phyloP scores from a whole-genome alignment of 2,797 vertebrate genomes.

The Pygocentrus nattereri region DNA sequence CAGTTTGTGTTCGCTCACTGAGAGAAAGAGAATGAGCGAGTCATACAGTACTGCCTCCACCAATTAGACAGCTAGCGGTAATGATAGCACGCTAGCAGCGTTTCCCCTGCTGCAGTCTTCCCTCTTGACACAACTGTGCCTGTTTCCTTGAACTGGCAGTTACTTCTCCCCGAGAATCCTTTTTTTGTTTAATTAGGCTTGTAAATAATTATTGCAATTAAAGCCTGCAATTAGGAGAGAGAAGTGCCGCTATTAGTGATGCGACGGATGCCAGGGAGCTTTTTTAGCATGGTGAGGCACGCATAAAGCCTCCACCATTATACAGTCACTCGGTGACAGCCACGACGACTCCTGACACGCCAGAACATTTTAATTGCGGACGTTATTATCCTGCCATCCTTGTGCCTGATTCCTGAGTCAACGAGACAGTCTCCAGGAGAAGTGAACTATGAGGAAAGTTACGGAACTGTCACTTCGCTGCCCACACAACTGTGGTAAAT shows the following conservation, averaged over 20 bases:
- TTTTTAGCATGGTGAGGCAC: conserved; percentile 72
- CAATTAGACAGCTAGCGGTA: conserved; percentile 59
- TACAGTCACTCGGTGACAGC: conserved; percentile 59
- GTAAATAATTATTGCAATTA: conserved; percentile 90
- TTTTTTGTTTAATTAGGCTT: conserved; percentile 84
- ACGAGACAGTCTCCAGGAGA: conserved; percentile 41
- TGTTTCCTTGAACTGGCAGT: conserved; percentile 74
- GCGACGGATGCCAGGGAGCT: conserved; percentile 79
- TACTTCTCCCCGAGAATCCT: conserved; percentile 73
- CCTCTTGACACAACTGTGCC: conserved; percentile 73
- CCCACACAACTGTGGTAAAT: conserved; percentile 34
- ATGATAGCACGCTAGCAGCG: conserved; percentile 57
- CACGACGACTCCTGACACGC: conserved; percentile 62
- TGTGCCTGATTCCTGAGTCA: conserved; percentile 47
- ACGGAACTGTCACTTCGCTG: conserved; percentile 29
- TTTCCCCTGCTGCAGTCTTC: conserved; percentile 64
- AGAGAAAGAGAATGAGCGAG: conserved; percentile 32
- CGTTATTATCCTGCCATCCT: conserved; percentile 59
- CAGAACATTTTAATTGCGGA: conserved; percentile 65
- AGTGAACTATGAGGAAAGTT: conserved; percentile 50
- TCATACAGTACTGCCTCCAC: conserved; percentile 41
- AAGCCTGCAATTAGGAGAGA: conserved; percentile 84
- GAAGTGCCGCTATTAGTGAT: conserved; percentile 78
- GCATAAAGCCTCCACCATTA: conserved; percentile 65
- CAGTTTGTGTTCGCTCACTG: conserved; percentile 30